Evolutionary conservation across 2,797 vertebrate species (phyloP), one percentile per base, ranked within the genome.

Genomic region (Cryptoblepharus egeriae): DNA sequence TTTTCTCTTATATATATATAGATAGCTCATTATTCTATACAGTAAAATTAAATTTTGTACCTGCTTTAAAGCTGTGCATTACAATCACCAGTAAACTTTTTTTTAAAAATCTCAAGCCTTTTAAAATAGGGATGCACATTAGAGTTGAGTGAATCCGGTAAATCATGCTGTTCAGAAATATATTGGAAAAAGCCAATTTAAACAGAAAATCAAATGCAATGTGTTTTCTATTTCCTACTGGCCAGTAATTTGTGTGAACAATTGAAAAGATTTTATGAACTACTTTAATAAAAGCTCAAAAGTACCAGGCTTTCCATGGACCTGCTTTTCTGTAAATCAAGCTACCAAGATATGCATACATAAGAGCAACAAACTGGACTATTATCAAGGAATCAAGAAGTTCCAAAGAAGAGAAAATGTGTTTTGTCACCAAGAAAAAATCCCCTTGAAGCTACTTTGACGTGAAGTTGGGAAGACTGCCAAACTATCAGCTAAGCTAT

Each of bases 181-280:
- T 89, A 32, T 1, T 0, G 63, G 88, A 64, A 71, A 32, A 35
- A 32, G 6, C 83, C 81, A 85, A 72, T 1, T 1, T 13, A 83
- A 88, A 86, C 8, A 58, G 65, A 84, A 87, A 91, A 88, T 64
- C 77, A 79, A 85, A 81, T 78, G 57, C 24, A 89, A 65, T 91
- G 42, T 85, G 80, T 37, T 79, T 77, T 88, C 79, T 81, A 82
- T 80, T 80, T 18, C 18, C 85, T 68, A 32, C 55, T 91, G 80
- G 75, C 86, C 83, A 85, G 63, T 77, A 84, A 26, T 35, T 52
- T 77, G 77, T 2, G 82, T 72, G 88, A 90, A 92, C 77, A 87
- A 42, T 57, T 32, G 49, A 20, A 70, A 85, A 80, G 42, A 71
- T 79, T 79, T 84, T 85, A 67, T 64, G 88, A 69, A 88, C 37